Percentiles rank a stretch among this genome's conserved stretches.
Conservation (phyloP, 2,113 vertebrate genomes). For the Trichechus manatus region DNA sequence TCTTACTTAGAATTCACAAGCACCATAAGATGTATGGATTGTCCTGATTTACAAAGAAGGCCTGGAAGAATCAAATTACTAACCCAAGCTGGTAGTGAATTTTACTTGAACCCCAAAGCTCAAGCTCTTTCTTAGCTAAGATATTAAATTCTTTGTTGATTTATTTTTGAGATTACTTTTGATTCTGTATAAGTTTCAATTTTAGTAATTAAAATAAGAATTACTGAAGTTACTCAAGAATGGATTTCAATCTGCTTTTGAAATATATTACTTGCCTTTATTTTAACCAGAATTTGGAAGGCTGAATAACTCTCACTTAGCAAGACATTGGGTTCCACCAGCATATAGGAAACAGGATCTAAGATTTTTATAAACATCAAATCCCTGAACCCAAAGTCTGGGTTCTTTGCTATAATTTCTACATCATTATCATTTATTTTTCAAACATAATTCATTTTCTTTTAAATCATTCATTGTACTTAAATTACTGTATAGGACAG, state of each 20-base stretch:
- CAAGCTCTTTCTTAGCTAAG: not conserved
- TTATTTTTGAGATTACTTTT: conserved; percentile 34
- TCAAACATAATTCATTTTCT: not conserved
- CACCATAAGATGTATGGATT: not conserved
- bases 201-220: conserved; percentile 53
- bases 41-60: not conserved
- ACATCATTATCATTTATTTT: conserved; percentile 56
- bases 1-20: not conserved
- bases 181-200: not conserved
- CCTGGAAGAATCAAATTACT: not conserved
- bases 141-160: not conserved
- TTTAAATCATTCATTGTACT: conserved; percentile 8
- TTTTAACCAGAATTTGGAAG: conserved; percentile 53
- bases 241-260: conserved; percentile 42
- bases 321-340: conserved; percentile 25
- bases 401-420: conserved; percentile 8
- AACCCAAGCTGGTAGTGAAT: not conserved
- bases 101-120: not conserved
- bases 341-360: conserved; percentile 24
- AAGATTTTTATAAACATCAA: conserved; percentile 65
- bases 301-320: conserved; percentile 6
- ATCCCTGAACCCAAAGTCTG: not conserved
- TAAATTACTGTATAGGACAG: conserved; percentile 27
- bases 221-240: conserved; percentile 47
- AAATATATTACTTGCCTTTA: conserved; percentile 11